Evolutionary conservation across 2,113 vertebrate genomes (phyloP).

Genomic region (Tenebrosternarchus preto): DNA sequence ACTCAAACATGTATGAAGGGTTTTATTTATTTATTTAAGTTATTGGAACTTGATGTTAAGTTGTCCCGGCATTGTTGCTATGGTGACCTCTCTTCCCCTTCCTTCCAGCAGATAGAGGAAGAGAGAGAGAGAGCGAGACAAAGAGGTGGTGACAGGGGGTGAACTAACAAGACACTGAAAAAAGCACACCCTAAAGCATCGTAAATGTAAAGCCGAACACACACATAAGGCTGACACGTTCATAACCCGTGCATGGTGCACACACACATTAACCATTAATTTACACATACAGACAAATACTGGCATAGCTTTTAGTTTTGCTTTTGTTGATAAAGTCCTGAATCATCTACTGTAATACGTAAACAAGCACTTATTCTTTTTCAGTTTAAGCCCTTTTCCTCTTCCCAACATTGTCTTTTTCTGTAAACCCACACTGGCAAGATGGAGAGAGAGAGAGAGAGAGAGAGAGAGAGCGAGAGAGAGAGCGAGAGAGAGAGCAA

Average conservation of each 20-base stretch:
- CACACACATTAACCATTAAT: neutral
- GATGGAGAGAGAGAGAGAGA: conserved; percentile 21
- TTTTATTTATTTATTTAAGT: conserved; percentile 40
- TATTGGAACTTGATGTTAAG: conserved; percentile 61
- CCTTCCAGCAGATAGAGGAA: conserved; percentile 51
- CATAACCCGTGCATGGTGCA: conserved; percentile 11
- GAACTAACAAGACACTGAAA: conserved; percentile 63
- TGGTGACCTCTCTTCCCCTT: conserved; percentile 58
- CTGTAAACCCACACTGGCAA: conserved; percentile 29
- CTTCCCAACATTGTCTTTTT: conserved; percentile 34
- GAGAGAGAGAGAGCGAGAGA: conserved; percentile 25
- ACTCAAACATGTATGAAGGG: conserved; percentile 21
- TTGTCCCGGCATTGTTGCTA: conserved; percentile 62
- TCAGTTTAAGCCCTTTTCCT: neutral
- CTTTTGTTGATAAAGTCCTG: too few relatives aligned
- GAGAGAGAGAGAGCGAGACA: conserved; percentile 37
- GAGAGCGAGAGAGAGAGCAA: neutral
- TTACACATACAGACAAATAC: neutral
- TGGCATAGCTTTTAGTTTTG: too few relatives aligned
- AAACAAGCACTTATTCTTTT: conserved; percentile 12
- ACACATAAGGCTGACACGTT: conserved; percentile 32
- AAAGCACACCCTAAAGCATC: conserved; percentile 59
- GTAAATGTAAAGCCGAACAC: conserved; percentile 42
- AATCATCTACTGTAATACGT: too few relatives aligned
- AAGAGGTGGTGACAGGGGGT: conserved; percentile 20